Evolutionary conservation across 2,888 invertebrate genomes (phyloP), one percentile per base, ranked within the genome.

Genomic region (Hirtodrosophila duncani): DNA sequence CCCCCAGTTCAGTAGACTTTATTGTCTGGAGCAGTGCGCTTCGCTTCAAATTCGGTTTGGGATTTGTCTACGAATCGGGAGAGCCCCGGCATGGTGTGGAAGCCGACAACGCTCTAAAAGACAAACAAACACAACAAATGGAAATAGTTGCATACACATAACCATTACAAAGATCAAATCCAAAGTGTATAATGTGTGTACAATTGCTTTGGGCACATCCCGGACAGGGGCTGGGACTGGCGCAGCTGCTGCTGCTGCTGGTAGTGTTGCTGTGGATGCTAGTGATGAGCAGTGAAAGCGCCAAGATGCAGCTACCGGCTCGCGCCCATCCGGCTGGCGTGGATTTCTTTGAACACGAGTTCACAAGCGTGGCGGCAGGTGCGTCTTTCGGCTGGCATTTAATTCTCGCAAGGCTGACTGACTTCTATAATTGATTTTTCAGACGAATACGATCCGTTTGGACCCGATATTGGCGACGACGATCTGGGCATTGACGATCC

Each of bases 401-500:
- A n/a, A n/a, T n/a, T n/a, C n/a, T n/a, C n/a, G n/a, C n/a, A n/a
- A n/a, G n/a, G n/a, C n/a, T n/a, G n/a, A n/a, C n/a, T n/a, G n/a
- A n/a, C n/a, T n/a, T n/a, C n/a, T n/a, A n/a, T n/a, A n/a, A n/a
- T n/a, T n/a, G n/a, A n/a, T n/a, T n/a, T n/a, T 64, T 9, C 53
- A 79, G 83, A 72, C 3, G 77, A 81, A 0, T 72, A 69, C 20
- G 80, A 82, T 61, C 59, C 70, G 0, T 64, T 49, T 43, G 82
- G 67, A 0, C 66, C 81, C 2, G 77, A 71, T 9, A 61, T 65
- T 1, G 71, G 66, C 0, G 65, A 80, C 17, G 63, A 65, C 13
- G 70, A 70, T 14, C 64, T 61, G 13, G 61, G 72, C 13, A 59
- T 70, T 5, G 88, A 89, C 64, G 91, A 92, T 84, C 91, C 92